phyloP scores from a whole-genome alignment of 2,797 vertebrate genomes.

The Corythornis leucogaster region DNA sequence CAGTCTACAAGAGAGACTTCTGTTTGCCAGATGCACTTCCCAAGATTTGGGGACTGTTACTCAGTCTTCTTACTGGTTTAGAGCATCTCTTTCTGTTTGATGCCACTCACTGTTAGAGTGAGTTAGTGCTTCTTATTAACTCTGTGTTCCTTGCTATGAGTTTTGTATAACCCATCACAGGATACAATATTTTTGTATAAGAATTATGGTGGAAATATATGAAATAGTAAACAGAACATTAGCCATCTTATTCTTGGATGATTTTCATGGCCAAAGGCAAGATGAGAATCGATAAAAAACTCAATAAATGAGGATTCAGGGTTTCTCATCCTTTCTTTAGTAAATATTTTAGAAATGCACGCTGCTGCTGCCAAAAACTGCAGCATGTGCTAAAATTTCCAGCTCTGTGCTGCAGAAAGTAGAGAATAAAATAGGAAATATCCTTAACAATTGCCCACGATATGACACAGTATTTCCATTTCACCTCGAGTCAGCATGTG shows the following conservation, averaged over 20 bases:
- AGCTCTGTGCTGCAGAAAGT: neutral
- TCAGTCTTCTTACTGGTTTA: neutral
- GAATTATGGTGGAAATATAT: neutral
- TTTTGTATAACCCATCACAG: neutral
- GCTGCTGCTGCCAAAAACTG: neutral
- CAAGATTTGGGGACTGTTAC: neutral
- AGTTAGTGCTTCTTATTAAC: neutral
- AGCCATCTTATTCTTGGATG: neutral
- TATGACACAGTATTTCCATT: neutral
- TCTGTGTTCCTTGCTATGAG: neutral
- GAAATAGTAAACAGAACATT: neutral
- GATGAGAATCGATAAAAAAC: neutral
- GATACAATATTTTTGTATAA: neutral
- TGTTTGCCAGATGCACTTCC: neutral
- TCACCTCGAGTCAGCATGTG: neutral
- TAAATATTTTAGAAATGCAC: slow-evolving; percentile 27
- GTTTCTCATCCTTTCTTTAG: neutral
- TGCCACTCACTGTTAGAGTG: neutral
- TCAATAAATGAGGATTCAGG: neutral
- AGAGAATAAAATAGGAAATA: slow-evolving; percentile 1
- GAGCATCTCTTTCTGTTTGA: neutral
- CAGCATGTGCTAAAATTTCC: neutral
- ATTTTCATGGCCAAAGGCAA: slow-evolving; percentile 28
- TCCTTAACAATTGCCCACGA: neutral
- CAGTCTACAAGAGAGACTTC: neutral